These are phyloP conservation scores for Drosophila vallismaia DNA, from an alignment of 2,888 invertebrate genomes.

Conservation along the genomic window DNA sequence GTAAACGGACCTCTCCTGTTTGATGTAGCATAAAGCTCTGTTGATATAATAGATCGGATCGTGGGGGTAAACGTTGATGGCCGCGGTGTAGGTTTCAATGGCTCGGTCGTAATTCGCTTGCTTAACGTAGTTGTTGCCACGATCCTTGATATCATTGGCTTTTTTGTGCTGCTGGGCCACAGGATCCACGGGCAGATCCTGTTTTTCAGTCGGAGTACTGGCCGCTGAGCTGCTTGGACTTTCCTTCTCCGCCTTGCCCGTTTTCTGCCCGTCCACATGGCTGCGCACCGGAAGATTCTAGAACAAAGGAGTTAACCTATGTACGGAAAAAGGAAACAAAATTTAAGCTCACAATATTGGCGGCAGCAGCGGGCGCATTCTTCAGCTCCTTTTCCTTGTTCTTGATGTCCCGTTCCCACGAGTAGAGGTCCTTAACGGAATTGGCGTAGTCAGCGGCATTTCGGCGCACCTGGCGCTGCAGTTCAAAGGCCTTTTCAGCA, in stretches of 20 bases:
- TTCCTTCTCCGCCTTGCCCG: background rate
- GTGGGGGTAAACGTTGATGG: constrained; percentile 91
- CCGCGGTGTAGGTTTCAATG: constrained; percentile 92
- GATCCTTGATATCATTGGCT: constrained; percentile 81
- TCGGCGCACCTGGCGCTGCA: constrained; percentile 83
- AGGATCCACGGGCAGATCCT: constrained; percentile 60
- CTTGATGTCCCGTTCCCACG: constrained; percentile 83
- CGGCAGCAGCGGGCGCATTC: constrained; percentile 46
- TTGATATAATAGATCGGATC: constrained; percentile 94
- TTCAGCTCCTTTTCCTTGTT: constrained; percentile 77
- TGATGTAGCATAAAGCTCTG: constrained; percentile 93
- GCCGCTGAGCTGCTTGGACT: constrained; percentile 50
- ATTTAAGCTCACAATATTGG: constrained; percentile 47
- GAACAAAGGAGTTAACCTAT: background rate
- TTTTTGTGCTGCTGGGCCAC: constrained; percentile 68
- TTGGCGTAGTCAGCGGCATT: constrained; percentile 76
- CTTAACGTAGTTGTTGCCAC: constrained; percentile 93
- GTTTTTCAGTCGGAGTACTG: constrained; percentile 71
- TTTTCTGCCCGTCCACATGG: constrained; percentile 32
- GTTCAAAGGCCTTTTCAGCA: constrained; percentile 68
- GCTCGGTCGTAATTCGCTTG: constrained; percentile 93
- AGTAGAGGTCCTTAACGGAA: constrained; percentile 77
- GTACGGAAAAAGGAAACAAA: background rate
- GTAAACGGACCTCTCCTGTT: constrained; percentile 89
- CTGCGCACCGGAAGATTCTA: constrained; percentile 69